Conservation (phyloP, 1,140 invertebrate genomes). For the Helicoverpa zea region DNA sequence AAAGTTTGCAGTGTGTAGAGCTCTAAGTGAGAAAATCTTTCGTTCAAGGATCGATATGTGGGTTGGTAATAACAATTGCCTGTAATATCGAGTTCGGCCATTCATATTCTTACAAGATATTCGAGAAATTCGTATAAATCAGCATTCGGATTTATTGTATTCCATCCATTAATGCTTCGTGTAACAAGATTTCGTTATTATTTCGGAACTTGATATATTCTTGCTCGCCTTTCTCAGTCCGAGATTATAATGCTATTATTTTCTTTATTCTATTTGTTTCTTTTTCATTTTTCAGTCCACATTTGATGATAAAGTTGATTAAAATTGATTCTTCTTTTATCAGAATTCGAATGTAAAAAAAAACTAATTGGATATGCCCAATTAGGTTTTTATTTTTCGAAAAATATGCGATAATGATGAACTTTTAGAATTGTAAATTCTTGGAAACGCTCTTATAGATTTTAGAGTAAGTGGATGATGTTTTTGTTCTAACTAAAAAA, state of each 20-base stretch:
- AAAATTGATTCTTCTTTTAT: background rate
- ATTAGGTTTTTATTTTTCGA: conserved; percentile 12
- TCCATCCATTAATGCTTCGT: conserved; percentile 42
- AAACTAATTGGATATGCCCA: background rate
- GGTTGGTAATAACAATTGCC: conserved; percentile 1
- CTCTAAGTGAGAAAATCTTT: background rate
- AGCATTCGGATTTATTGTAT: conserved; percentile 35
- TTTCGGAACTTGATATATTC: conserved; percentile 46
- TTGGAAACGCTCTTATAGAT: background rate
- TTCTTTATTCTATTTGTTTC: background rate
- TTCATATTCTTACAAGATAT: conserved; percentile 13
- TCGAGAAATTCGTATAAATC: conserved; percentile 38
- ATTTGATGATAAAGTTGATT: background rate
- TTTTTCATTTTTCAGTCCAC: background rate
- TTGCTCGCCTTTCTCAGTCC: conserved; percentile 19
- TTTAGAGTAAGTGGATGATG: background rate
- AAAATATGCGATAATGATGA: background rate
- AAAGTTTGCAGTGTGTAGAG: too few relatives aligned
- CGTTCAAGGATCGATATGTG: background rate
- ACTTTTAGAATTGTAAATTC: background rate
- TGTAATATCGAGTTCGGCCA: background rate
- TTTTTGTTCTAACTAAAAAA: background rate
- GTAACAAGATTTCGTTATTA: conserved; percentile 44
- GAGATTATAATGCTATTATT: conserved; percentile 16
- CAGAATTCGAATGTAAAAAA: background rate